Evolutionary conservation across 2,797 vertebrate species (phyloP).

Genomic region (Steatocranus sp.): DNA sequence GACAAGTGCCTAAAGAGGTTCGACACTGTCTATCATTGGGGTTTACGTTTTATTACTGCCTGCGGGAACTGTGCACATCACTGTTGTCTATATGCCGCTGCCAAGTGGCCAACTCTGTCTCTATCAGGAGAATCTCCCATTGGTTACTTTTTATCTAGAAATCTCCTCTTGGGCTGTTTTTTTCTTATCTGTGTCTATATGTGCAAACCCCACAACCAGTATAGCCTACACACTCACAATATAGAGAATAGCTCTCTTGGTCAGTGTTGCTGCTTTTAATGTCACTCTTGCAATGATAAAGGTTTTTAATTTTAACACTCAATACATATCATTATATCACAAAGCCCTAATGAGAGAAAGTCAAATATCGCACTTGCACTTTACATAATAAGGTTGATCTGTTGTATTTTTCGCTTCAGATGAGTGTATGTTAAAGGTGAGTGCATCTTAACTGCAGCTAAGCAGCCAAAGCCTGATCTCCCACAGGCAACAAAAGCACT

Average conservation of each 20-base stretch:
- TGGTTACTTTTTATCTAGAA: not conserved
- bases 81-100: rapidly evolving
- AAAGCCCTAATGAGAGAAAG: not conserved
- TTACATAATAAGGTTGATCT: not conserved
- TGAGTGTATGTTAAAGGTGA: not conserved
- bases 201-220: not conserved
- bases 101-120: rapidly evolving
- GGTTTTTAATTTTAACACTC: rapidly evolving
- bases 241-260: not conserved
- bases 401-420: not conserved
- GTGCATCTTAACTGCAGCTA: not conserved
- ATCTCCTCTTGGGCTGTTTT: not conserved
- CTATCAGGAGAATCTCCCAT: rapidly evolving
- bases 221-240: not conserved
- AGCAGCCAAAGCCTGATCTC: not conserved
- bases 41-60: rapidly evolving
- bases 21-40: rapidly evolving
- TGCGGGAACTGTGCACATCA: not conserved
- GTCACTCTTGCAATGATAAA: not conserved
- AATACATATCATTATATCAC: rapidly evolving
- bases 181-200: not conserved
- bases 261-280: not conserved
- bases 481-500: not conserved
- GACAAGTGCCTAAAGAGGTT: not conserved
- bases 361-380: not conserved